Evolutionary conservation across 2,888 invertebrate genomes (phyloP), one percentile per base, ranked within the genome.

Genomic region (Troides oblongomaculatus): DNA sequence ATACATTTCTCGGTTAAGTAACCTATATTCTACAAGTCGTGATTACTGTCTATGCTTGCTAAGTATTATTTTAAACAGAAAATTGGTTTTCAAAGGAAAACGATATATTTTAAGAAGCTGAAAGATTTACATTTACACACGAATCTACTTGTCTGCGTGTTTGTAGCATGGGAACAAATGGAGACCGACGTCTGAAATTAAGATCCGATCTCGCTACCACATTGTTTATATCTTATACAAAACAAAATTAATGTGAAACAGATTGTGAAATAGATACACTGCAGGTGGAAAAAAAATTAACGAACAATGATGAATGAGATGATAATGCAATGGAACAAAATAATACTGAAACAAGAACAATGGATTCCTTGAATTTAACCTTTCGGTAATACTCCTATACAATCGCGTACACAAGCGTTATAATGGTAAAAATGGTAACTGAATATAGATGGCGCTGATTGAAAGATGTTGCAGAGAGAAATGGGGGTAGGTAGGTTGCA

Each of bases 361-460:
- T 73, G 73, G 73, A 72, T 72, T 71, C 74, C 70, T 68, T 65
- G 74, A 73, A 70, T 79, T 77, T 72, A 74, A 76, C 76, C 76
- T 76, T 76, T 76, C 69, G 71, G 71, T 74, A 75, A 75, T 73
- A 76, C 72, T 75, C 72, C 70, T 72, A 69, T 60, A 69, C 69
- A 69, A 14, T 68, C 65, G 61, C 53, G 50, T 2, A 50, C 68
- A 62, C 23, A 65, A 71, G 50, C 59, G 30, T 25, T 64, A 14
- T 46, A 58, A 58, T n/a, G 3, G 14, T 1, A 46, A 3, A 14
- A 46, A 14, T 12, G 14, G 12, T 12, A 46, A 14, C 4, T 46
- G 0, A 46, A 46, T 1, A 46, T 14, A 46, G 46, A 46, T 46
- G 46, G 46, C 12, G 46, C 12, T 39, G 39, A 39, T 2, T 39